Base-by-base conservation (phyloP, 2,797 vertebrate genomes). In the Hapalemur alaotrensis region DNA sequence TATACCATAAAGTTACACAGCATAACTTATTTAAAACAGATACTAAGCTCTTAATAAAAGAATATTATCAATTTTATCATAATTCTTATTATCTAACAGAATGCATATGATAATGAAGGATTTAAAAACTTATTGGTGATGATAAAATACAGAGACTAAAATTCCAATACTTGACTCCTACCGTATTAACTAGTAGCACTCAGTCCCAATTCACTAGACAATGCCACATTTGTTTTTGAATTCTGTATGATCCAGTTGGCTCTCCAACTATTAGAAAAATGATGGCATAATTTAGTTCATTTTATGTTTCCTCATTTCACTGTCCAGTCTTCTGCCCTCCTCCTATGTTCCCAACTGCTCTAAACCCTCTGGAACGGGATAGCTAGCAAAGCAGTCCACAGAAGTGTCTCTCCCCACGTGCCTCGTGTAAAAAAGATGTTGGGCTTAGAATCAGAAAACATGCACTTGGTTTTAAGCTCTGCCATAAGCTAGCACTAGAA, bases 11-110 rank as follows among this genome's bases (percentile, higher is more conserved):
- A 6, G 22, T 78, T 63, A 70, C 18, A 9, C 35, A n/a, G 46
- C 25, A 61, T 69, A 88, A 88, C 0, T 95, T 81, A 79, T 32
- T 84, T 95, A 75, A 94, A 96, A 52, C 15, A 95, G 11, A 65
- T 73, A 93, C 22, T 73, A 69, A 75, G 2, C 5, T 88, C 32
- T 84, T 5, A 57, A 59, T 52, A 76, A 89, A 83, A 94, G 7
- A 67, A 0, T 35, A 18, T 46, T 38, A 69, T 65, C 78, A 59
- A 69, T 88, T 61, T 69, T 75, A 76, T 91, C 10, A 50, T 61
- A 52, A 61, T 35, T 93, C 78, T 35, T 87, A 72, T 72, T 52
- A 83, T 54, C 13, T 69, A 57, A 70, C 7, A 46, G 17, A 63
- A 28, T 25, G 2, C 14, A 25, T 86, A 78, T 73, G 80, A 52